phyloP scores from a whole-genome alignment of 2,888 invertebrate species.

The Escarpia spicata region DNA sequence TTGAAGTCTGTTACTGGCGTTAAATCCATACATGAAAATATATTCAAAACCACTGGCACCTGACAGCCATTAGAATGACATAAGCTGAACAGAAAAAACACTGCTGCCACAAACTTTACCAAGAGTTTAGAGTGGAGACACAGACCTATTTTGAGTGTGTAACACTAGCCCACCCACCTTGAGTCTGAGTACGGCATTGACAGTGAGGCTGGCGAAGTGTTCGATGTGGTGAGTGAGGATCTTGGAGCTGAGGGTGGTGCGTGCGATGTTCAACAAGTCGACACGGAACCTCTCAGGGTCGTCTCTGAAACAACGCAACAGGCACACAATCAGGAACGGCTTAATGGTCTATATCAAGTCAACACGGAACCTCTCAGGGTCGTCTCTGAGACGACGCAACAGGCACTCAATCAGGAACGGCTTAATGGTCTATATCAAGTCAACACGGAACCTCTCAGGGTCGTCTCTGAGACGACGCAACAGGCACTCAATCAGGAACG shows the following conservation, averaged over 20 bases:
- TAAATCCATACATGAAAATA: too few species aligned
- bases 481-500: too few species aligned
- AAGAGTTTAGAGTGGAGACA: not conserved
- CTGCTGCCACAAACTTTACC: not conserved
- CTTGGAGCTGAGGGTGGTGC: constrained; percentile 97
- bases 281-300: constrained; percentile 81
- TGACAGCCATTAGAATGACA: too few species aligned
- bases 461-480: too few species aligned
- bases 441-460: too few species aligned
- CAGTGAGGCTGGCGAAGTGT: constrained; percentile 92
- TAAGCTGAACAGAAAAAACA: too few species aligned
- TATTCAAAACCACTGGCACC: too few species aligned
- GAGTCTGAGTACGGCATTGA: constrained; percentile 92
- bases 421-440: too few species aligned
- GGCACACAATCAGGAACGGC: not conserved
- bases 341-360: not conserved
- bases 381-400: constrained; percentile 65
- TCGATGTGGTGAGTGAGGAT: constrained; percentile 97
- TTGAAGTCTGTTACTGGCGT: too few species aligned
- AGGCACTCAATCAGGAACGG: too few species aligned
- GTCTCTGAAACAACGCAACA: constrained; percentile 65
- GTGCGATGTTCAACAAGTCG: constrained; percentile 94
- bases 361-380: too few species aligned
- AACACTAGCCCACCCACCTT: constrained; percentile 73
- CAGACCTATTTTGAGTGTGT: not conserved